These are phyloP conservation scores for Sminthurides bifidus DNA, from an alignment of 1,140 invertebrate species.

Conservation along the genomic window DNA sequence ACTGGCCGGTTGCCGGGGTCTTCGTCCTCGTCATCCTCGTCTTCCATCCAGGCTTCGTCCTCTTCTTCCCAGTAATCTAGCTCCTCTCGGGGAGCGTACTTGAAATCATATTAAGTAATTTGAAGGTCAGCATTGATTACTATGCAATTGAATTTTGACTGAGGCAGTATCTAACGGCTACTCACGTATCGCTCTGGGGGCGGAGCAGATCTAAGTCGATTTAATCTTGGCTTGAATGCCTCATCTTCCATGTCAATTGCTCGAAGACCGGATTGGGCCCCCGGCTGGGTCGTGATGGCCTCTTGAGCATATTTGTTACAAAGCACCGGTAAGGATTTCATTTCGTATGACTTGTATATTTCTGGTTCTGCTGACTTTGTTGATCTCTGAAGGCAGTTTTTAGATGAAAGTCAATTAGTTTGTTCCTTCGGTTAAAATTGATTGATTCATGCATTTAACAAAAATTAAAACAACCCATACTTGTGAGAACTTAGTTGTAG, in stretches of 20 bases:
- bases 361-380: slow-evolving; percentile 27
- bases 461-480: neutral
- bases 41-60: slow-evolving; percentile 27
- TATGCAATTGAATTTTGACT: neutral
- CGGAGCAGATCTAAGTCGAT: slow-evolving; percentile 18
- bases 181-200: slow-evolving; percentile 18
- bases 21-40: slow-evolving; percentile 25
- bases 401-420: neutral
- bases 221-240: slow-evolving; percentile 4
- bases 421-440: neutral
- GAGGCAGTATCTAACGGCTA: slow-evolving; percentile 1
- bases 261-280: neutral
- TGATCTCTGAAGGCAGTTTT: slow-evolving; percentile 14
- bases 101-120: too few species aligned
- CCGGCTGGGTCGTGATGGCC: neutral
- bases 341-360: slow-evolving; percentile 9
- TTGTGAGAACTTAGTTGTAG: neutral
- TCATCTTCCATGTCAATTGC: neutral
- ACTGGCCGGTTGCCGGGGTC: slow-evolving; percentile 48
- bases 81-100: too few species aligned
- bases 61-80: slow-evolving; percentile 31
- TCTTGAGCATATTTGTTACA: slow-evolving; percentile 55
- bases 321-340: slow-evolving; percentile 48
- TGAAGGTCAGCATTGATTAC: slow-evolving; percentile 36
- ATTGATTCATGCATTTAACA: neutral